Conservation (phyloP, 2,797 vertebrate species). For the Urophycis tenuis region DNA sequence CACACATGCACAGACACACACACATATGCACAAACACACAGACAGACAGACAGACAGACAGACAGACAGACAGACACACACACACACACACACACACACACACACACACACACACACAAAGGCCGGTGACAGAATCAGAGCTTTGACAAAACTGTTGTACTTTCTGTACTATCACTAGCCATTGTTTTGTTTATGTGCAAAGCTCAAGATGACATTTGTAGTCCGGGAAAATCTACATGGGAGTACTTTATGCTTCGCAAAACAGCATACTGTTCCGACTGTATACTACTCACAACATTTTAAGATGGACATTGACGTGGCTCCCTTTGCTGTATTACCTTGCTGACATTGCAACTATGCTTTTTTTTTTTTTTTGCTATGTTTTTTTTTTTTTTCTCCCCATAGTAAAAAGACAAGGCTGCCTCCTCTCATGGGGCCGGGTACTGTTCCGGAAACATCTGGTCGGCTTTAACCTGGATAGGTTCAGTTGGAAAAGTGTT, state of each 20-base stretch:
- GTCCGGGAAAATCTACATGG: not conserved
- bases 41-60: slow-evolving; percentile 15
- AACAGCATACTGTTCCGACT: not conserved
- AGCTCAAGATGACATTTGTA: not conserved
- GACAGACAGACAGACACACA: slow-evolving; percentile 22
- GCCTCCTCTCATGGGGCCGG: not conserved
- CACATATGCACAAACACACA: slow-evolving; percentile 15
- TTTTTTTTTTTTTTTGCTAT: not conserved
- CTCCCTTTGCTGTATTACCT: not conserved
- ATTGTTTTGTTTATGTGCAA: too few relatives aligned
- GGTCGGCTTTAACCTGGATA: not conserved
- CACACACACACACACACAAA: slow-evolving; percentile 5
- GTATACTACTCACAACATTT: not conserved
- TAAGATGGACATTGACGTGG: not conserved
- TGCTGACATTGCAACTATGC: not conserved
- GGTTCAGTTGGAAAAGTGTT: not conserved
- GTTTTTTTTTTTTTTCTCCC: not conserved
- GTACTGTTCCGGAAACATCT: not conserved
- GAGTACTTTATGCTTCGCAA: not conserved
- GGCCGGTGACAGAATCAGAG: not conserved
- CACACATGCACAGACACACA: not conserved
- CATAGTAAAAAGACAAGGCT: not conserved
- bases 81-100: slow-evolving; percentile 8
- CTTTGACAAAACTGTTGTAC: not conserved
- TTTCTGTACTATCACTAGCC: not conserved